These are phyloP conservation scores for Phrynosoma blainvillii DNA, from an alignment of 2,113 vertebrate species.

Conservation along the genomic window DNA sequence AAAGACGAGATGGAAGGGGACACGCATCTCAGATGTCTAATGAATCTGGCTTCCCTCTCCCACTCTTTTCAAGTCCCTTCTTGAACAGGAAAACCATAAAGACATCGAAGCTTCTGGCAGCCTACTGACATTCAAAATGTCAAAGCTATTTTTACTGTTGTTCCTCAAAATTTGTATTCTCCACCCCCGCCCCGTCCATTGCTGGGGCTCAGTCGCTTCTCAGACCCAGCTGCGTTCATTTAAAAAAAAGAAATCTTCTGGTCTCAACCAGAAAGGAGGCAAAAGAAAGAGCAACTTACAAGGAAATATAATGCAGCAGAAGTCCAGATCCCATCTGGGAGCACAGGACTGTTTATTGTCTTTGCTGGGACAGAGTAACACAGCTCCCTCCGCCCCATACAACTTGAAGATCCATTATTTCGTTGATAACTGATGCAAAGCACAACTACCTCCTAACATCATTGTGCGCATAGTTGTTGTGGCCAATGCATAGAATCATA, in stretches of 20 bases:
- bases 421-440: too few species aligned
- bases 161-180: background rate
- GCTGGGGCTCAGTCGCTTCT: background rate
- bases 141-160: background rate
- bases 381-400: too few species aligned
- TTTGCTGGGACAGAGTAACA: too few species aligned
- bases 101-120: background rate
- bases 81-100: background rate
- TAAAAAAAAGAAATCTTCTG: background rate
- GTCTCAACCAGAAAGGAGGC: background rate
- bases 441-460: too few species aligned
- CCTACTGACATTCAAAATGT: background rate
- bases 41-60: background rate
- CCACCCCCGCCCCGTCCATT: background rate
- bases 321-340: background rate
- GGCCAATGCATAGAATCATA: too few species aligned
- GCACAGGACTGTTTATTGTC: too few species aligned
- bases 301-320: background rate
- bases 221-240: background rate
- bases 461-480: too few species aligned
- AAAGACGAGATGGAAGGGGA: too few species aligned
- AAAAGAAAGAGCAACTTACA: background rate
- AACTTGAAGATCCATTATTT: too few species aligned
- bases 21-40: too few species aligned
- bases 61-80: background rate